Percentiles rank a stretch among this genome's conserved stretches.
These are phyloP conservation scores for Coilia nasus DNA, from an alignment of 2,797 vertebrate species.

Conservation along the genomic window DNA sequence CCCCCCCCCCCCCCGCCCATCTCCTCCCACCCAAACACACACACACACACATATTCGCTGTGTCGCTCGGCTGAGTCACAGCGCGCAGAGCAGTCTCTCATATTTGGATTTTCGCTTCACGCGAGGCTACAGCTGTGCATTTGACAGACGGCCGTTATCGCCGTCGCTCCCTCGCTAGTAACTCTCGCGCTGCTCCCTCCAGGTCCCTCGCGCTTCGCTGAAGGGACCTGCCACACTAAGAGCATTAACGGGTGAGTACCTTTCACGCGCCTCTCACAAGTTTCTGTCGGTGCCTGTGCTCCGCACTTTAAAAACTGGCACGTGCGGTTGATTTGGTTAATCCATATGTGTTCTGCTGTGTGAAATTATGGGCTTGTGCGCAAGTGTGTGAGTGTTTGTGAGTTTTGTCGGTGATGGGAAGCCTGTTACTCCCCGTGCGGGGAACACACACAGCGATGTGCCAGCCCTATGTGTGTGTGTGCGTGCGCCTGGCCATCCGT, in stretches of 20 bases:
- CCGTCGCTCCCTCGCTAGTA: neutral
- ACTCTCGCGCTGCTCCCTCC: neutral
- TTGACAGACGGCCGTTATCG: neutral
- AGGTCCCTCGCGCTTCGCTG: neutral
- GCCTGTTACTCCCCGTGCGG: neutral
- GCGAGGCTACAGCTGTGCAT: neutral
- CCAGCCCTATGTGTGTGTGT: neutral
- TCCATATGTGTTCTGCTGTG: neutral
- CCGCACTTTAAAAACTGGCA: neutral
- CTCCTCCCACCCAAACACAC: conserved; percentile 14
- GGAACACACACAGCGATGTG: neutral
- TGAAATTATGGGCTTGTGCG: too few species aligned
- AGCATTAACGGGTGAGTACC: neutral
- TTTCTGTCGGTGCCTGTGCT: neutral
- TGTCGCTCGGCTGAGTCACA: neutral
- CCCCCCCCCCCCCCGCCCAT: conserved; percentile 5
- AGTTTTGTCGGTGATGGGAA: neutral
- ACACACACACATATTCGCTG: conserved; percentile 15
- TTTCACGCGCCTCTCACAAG: neutral
- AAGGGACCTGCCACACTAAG: neutral
- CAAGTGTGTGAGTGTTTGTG: neutral
- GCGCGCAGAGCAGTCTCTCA: neutral
- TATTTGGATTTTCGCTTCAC: conserved; percentile 10
- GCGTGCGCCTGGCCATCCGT: neutral
- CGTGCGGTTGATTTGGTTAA: neutral